Evolutionary conservation across 2,888 invertebrate species (phyloP).

Genomic region (Archaeoteleia sp.): DNA sequence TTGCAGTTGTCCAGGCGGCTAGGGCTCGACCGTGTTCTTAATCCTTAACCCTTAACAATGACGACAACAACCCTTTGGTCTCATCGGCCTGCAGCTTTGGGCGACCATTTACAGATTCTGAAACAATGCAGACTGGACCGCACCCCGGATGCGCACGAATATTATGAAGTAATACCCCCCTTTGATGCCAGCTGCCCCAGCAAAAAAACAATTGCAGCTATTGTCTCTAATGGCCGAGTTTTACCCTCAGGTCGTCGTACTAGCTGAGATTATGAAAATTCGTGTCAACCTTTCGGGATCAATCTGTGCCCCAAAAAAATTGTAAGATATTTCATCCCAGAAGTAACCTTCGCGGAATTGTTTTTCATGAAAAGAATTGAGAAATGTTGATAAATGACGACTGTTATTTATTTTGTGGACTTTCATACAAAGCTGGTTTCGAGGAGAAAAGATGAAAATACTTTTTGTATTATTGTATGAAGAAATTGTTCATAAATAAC

Average conservation of each 20-base stretch:
- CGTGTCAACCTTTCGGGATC: no score
- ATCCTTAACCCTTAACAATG: conserved; percentile 64
- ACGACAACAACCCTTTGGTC: conserved; percentile 53
- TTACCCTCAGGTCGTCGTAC: conserved; percentile 18
- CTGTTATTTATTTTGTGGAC: no score
- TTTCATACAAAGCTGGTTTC: no score
- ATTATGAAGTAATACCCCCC: conserved; percentile 69
- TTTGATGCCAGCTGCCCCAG: conserved; percentile 59
- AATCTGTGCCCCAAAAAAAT: no score
- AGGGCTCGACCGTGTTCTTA: conserved; percentile 45
- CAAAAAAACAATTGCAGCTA: conserved; percentile 57
- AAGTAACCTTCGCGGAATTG: no score
- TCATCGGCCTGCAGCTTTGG: conserved; percentile 61
- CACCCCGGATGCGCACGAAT: conserved; percentile 71
- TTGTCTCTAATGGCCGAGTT: conserved; percentile 47
- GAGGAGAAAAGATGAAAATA: no score
- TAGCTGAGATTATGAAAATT: neutral
- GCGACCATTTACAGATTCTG: conserved; percentile 68
- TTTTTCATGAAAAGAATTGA: no score
- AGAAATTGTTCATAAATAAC: no score
- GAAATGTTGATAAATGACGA: no score
- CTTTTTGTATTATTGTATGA: no score
- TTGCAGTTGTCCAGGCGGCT: conserved; percentile 63
- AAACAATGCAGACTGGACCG: conserved; percentile 72
- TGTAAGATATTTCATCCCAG: no score